Evolutionary conservation across 1,140 invertebrate genomes (phyloP), one percentile per base, ranked within the genome.

Genomic region (Bombus balteatus): DNA sequence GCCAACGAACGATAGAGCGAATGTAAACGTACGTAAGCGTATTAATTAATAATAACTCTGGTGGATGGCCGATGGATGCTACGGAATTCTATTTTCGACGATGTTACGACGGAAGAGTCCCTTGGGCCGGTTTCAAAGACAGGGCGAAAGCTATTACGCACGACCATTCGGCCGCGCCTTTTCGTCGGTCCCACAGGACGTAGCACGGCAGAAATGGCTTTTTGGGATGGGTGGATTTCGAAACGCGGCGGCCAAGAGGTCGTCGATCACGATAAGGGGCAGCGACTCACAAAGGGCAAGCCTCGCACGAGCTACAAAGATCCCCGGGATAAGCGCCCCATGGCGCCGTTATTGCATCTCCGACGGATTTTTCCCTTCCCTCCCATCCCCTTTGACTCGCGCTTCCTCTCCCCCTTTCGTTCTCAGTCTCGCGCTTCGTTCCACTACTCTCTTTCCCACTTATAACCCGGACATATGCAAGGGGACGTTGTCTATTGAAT

Each of bases 261-360:
- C 84, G 85, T 88, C 89, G 90, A 92, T 92, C 89, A 88, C 90
- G 92, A 92, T 92, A 92, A 92, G 88, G 77, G 90, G 88, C 72
- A 76, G 74, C 74, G 76, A 65, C 59, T 80, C 74, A 91, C 84
- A 91, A 92, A 92, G 86, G 89, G 83, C 86, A 74, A 85, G 86
- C 83, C 84, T 82, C 72, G 81, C 79, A 87, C 85, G 75, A 85
- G 81, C 75, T 76, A 89, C 88, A 90, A 90, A 90, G 88, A 90
- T 90, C 89, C 83, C 82, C 59, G 65, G 89, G 89, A 90, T 90
- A 90, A 90, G 89, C 88, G 86, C 89, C 88, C 86, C 86, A 75
- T 83, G 74, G 80, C 75, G 89, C 83, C 86, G 86, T 92, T 91
- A 92, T 91, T 92, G 90, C 90, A 92, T 85, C 87, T 84, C 86